Conservation (phyloP, 2,113 vertebrate species). For the Oenanthe melanoleuca region DNA sequence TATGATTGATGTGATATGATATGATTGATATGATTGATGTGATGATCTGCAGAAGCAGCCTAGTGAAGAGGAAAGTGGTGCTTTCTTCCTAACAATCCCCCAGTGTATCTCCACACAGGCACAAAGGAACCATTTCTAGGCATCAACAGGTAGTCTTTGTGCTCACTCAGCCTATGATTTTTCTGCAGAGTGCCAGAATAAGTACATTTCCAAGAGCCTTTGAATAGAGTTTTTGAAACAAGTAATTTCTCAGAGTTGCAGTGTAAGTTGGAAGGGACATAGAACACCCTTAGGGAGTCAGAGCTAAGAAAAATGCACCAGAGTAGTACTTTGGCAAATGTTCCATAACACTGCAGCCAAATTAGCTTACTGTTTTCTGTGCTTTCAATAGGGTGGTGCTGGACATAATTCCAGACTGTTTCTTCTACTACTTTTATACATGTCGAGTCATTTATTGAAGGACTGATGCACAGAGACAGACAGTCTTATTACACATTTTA, state of each 20-base stretch:
- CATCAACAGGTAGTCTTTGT: slow-evolving; percentile 9
- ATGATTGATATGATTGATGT: background rate
- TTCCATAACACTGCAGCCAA: background rate
- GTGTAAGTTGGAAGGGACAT: background rate
- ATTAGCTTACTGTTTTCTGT: slow-evolving; percentile 31
- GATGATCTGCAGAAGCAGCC: background rate
- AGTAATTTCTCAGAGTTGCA: slow-evolving; percentile 30
- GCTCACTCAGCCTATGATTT: background rate
- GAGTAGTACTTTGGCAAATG: slow-evolving; percentile 48
- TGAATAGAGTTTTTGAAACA: slow-evolving; percentile 19
- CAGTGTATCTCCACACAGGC: background rate
- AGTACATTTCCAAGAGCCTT: background rate
- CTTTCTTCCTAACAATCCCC: background rate
- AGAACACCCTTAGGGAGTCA: slow-evolving; percentile 25
- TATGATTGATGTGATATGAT: background rate
- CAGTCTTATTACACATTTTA: background rate
- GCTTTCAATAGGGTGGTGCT: background rate
- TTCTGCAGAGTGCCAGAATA: background rate
- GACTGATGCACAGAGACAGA: background rate
- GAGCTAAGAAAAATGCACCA: slow-evolving; percentile 15
- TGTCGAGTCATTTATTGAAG: background rate
- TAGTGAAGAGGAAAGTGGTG: background rate
- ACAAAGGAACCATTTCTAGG: background rate
- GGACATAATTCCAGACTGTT: background rate
- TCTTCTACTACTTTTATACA: background rate